Evolutionary conservation across 2,113 vertebrate genomes (phyloP).

Genomic region (Plestiodon gilberti): DNA sequence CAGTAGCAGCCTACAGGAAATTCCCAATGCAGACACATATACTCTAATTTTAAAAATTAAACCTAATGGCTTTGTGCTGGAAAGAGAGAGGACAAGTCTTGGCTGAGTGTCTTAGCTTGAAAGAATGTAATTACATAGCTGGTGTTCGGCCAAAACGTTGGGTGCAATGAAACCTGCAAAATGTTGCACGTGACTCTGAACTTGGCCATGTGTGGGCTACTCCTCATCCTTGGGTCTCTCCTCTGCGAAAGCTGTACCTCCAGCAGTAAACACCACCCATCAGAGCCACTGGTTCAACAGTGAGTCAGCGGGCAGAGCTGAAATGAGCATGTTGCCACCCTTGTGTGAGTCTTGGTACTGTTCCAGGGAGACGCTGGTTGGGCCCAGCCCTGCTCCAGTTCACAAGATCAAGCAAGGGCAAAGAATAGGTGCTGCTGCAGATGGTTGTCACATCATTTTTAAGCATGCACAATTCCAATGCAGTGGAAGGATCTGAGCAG

Average conservation of each 20-base stretch:
- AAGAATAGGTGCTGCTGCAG: constrained; percentile 15
- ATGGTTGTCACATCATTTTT: neutral
- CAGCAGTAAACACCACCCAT: neutral
- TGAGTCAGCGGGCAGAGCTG: constrained; percentile 1
- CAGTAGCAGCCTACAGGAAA: neutral
- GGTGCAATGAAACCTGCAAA: neutral
- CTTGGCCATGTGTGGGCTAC: neutral
- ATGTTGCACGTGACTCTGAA: neutral
- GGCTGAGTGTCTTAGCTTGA: neutral
- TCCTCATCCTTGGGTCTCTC: rapidly evolving
- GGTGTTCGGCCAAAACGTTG: neutral
- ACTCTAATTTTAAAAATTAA: neutral
- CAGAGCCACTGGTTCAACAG: neutral
- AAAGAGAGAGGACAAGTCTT: neutral
- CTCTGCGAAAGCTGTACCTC: neutral
- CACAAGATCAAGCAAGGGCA: constrained; percentile 9
- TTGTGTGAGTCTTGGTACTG: constrained; percentile 9
- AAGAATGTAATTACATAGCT: neutral
- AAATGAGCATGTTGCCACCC: neutral
- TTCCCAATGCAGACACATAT: neutral
- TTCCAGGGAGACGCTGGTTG: neutral
- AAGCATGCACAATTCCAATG: neutral
- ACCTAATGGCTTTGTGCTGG: neutral
- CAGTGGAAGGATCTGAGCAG: neutral
- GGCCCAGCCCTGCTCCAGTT: neutral